Percentiles rank a stretch among this genome's conserved stretches.
Conservation (phyloP, 2,888 invertebrate species). For the Lamellibrachia satsuma region DNA sequence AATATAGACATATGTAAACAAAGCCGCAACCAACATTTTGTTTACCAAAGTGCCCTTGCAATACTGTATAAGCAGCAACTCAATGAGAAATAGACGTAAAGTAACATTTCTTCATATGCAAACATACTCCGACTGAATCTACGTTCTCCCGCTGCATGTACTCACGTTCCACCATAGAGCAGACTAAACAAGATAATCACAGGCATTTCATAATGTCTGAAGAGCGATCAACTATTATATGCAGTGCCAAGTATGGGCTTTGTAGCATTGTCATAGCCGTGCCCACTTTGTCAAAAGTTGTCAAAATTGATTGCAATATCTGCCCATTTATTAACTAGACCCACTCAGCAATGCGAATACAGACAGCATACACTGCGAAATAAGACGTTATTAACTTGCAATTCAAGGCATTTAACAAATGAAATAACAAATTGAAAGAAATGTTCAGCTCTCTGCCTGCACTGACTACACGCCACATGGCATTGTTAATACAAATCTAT, state of each 20-base stretch:
- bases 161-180: slow-evolving; percentile 7
- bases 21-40: background rate
- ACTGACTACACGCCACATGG: background rate
- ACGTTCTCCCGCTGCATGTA: background rate
- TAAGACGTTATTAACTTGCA: background rate
- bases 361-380: background rate
- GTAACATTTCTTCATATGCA: background rate
- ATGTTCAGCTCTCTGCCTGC: background rate
- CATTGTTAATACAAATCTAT: background rate
- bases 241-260: background rate
- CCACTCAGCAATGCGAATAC: background rate
- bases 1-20: slow-evolving; percentile 2
- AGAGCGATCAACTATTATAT: background rate
- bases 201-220: background rate
- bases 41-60: background rate
- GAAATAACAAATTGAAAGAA: background rate
- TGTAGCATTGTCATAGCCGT: background rate
- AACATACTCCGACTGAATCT: background rate
- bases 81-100: background rate
- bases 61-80: background rate
- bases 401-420: background rate
- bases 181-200: background rate
- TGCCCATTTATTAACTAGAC: background rate
- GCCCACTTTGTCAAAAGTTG: background rate
- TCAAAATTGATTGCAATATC: background rate